Conservation (phyloP, 2,113 vertebrate species). For the Bettongia penicillata region DNA sequence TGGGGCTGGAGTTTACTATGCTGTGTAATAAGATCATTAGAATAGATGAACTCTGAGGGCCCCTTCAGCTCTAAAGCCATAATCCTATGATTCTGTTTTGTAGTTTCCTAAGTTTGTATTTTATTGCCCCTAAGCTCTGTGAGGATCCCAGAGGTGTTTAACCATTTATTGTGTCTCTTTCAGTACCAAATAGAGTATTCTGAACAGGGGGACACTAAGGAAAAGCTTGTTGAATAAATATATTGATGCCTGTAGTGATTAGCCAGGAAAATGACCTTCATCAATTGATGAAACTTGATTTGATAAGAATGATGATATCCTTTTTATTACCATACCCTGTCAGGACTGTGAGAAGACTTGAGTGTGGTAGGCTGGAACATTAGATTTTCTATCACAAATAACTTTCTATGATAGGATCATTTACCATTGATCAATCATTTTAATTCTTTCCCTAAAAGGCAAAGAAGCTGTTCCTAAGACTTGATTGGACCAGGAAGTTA, state of each 20-base stretch:
- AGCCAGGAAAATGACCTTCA: not conserved
- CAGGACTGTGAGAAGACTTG: fast-evolving
- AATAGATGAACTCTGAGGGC: not conserved
- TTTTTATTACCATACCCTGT: not conserved
- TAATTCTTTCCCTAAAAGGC: not conserved
- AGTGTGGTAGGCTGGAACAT: not conserved
- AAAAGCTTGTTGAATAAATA: not conserved
- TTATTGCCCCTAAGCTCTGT: not conserved
- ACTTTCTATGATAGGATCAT: not conserved
- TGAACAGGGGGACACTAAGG: not conserved
- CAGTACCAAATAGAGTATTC: not conserved
- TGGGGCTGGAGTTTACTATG: not conserved
- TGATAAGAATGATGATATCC: not conserved
- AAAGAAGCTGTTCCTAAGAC: not conserved
- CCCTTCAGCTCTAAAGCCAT: not conserved
- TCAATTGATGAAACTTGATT: not conserved
- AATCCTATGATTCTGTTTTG: not conserved
- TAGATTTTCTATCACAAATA: not conserved
- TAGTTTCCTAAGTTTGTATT: not conserved
- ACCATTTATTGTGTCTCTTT: not conserved
- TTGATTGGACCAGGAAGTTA: not conserved
- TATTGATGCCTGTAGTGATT: not conserved
- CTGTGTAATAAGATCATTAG: not conserved
- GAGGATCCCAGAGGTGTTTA: not conserved
- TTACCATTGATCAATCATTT: not conserved